These are phyloP conservation scores for Philypnodon macrostomus DNA, from an alignment of 2,797 vertebrate genomes.

Conservation along the genomic window DNA sequence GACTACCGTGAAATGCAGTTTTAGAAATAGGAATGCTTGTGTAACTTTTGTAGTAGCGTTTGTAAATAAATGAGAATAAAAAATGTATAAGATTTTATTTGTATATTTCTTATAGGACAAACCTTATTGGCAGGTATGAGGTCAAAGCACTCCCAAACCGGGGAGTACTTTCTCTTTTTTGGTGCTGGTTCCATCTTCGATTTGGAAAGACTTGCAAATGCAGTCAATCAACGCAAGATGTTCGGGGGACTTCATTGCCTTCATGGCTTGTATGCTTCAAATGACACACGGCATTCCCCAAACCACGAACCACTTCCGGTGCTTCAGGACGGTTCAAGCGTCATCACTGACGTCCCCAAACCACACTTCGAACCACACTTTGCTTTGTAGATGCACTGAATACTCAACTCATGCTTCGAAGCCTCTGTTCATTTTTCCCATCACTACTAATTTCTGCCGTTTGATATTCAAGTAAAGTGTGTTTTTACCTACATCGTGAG, in stretches of 20 bases:
- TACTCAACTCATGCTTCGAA: neutral
- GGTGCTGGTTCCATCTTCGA: too few relatives aligned
- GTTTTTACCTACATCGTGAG: too few relatives aligned
- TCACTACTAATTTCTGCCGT: too few relatives aligned
- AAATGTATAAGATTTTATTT: too few relatives aligned
- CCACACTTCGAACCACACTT: neutral
- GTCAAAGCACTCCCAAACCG: too few relatives aligned
- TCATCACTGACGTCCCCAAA: neutral
- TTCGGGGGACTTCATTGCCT: neutral
- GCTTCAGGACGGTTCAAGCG: neutral
- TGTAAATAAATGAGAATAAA: too few relatives aligned
- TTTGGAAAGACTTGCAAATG: neutral
- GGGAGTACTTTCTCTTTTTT: neutral
- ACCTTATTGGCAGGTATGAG: neutral
- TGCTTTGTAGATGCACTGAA: neutral
- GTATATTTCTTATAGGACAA: slow-evolving; percentile 1
- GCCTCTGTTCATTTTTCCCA: too few relatives aligned
- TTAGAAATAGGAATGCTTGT: too few relatives aligned
- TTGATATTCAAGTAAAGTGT: too few relatives aligned
- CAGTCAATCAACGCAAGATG: neutral
- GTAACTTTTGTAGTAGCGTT: too few relatives aligned
- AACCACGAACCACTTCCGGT: too few relatives aligned
- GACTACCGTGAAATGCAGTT: too few relatives aligned
- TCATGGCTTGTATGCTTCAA: neutral
- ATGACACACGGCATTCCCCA: neutral